phyloP scores from a whole-genome alignment of 2,797 vertebrate genomes.

The Sciurus carolinensis region DNA sequence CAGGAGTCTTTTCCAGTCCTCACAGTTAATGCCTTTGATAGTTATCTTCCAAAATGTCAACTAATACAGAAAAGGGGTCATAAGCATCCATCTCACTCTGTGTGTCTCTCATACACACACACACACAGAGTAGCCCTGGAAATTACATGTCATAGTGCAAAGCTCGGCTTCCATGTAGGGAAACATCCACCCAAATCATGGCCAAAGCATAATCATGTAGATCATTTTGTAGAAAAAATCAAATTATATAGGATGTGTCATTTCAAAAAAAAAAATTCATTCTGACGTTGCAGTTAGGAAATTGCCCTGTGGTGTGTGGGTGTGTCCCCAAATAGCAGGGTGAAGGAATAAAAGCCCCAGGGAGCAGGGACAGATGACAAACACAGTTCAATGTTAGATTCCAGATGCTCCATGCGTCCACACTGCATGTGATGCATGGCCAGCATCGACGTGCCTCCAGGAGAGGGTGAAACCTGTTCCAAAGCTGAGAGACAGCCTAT shows the following conservation, averaged over 20 bases:
- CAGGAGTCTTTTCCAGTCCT: constrained; percentile 32
- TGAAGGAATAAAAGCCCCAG: neutral
- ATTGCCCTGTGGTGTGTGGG: neutral
- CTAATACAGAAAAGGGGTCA: neutral
- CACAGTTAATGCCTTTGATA: neutral
- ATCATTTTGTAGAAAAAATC: neutral
- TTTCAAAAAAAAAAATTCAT: neutral
- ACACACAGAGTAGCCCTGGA: neutral
- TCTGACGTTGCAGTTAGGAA: neutral
- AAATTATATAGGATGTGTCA: neutral
- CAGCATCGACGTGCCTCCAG: neutral
- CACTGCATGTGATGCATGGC: neutral
- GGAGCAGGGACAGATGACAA: neutral
- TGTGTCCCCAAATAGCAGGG: neutral
- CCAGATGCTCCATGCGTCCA: neutral
- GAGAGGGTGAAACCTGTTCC: neutral
- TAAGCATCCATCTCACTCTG: neutral
- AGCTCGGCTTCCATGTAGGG: neutral
- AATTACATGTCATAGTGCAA: neutral
- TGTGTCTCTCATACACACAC: neutral
- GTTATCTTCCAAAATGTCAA: constrained; percentile 45
- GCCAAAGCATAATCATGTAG: neutral
- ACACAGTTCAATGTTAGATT: neutral
- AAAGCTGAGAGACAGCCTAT: neutral
- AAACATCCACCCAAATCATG: neutral